Evolutionary conservation across 1,140 invertebrate genomes (phyloP).

Genomic region (Trichomalopsis sarcophagae): DNA sequence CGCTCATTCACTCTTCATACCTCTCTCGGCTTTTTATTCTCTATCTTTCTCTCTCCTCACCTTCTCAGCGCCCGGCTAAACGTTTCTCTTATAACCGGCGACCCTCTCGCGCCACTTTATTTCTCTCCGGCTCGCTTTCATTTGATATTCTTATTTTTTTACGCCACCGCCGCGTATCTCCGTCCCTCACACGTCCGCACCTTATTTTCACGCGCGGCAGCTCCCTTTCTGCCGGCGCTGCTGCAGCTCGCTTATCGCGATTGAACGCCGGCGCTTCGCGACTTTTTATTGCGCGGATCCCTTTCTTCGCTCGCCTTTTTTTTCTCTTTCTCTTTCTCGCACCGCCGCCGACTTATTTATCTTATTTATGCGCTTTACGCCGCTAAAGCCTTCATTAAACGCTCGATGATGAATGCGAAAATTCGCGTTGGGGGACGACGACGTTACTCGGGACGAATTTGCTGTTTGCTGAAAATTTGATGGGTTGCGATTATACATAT

Average conservation of each 20-base stretch:
- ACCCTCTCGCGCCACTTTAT: neutral
- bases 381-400: conserved; percentile 12
- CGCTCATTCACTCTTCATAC: conserved; percentile 9
- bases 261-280: conserved; percentile 21
- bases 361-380: conserved; percentile 10
- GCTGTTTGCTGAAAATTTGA: conserved; percentile 1
- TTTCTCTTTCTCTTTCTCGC: neutral
- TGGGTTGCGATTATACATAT: neutral
- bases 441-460: neutral
- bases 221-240: neutral
- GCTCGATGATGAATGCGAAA: neutral
- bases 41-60: neutral
- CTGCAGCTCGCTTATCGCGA: conserved; percentile 19
- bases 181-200: conserved; percentile 14
- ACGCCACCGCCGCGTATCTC: neutral
- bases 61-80: neutral
- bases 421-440: neutral
- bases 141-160: conserved; percentile 42
- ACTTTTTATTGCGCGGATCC: conserved; percentile 15
- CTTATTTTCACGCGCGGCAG: conserved; percentile 1
- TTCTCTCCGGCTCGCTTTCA: conserved; percentile 1
- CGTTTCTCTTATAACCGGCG: conserved; percentile 7
- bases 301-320: conserved; percentile 17
- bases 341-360: neutral
- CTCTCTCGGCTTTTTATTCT: neutral